Evolutionary conservation across 1,140 invertebrate species (phyloP).

Genomic region (Platyura marginata): DNA sequence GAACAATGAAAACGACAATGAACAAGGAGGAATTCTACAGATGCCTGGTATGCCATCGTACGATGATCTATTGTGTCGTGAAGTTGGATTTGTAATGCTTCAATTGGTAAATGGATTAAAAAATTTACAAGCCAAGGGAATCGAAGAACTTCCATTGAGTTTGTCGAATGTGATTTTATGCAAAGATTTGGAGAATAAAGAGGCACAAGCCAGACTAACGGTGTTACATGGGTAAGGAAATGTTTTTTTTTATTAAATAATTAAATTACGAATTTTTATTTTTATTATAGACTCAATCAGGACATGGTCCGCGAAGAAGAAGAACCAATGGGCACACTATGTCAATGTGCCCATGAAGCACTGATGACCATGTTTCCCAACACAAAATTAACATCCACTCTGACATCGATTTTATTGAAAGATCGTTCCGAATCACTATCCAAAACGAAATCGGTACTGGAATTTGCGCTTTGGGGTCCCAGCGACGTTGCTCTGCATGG

Average conservation of each 20-base stretch:
- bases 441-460: constrained; percentile 47
- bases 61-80: constrained; percentile 25
- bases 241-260: no score
- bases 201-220: constrained; percentile 39
- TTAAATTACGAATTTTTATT: neutral
- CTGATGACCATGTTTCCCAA: constrained; percentile 40
- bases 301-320: constrained; percentile 33
- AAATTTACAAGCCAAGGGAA: constrained; percentile 62
- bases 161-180: constrained; percentile 32
- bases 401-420: constrained; percentile 46
- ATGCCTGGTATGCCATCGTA: constrained; percentile 17
- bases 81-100: constrained; percentile 49
- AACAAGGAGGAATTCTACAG: constrained; percentile 9
- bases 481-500: constrained; percentile 47
- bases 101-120: constrained; percentile 66
- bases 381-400: constrained; percentile 40
- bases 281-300: constrained; percentile 32
- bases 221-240: constrained; percentile 56
- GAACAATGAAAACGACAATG: constrained; percentile 17
- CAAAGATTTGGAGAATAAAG: constrained; percentile 33
- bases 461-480: constrained; percentile 72
- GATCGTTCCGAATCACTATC: constrained; percentile 52
- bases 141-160: constrained; percentile 51
- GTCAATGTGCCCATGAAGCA: constrained; percentile 54
- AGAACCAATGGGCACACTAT: constrained; percentile 49